phyloP scores from a whole-genome alignment of 2,888 invertebrate genomes.

The Ditula angustiorana region DNA sequence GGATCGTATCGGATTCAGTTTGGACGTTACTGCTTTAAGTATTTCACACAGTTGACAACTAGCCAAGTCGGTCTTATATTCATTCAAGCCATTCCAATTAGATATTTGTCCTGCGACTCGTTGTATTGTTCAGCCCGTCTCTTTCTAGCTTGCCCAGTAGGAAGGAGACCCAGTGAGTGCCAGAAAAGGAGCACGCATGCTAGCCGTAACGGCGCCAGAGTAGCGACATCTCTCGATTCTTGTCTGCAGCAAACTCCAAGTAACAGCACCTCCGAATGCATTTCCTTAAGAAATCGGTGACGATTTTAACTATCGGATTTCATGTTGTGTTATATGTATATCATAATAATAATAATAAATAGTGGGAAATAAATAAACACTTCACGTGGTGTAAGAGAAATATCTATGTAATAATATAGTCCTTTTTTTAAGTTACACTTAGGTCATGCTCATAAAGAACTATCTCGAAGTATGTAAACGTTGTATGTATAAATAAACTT shows the following conservation, averaged over 20 bases:
- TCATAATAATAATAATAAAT: slow-evolving; percentile 3
- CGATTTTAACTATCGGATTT: neutral
- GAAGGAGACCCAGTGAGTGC: no score
- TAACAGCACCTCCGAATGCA: neutral
- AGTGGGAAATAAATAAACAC: slow-evolving; percentile 1
- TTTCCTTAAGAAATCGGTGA: slow-evolving; percentile 1
- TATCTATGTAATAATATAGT: slow-evolving; percentile 37
- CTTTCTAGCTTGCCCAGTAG: no score
- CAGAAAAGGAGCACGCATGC: no score
- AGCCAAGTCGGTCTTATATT: no score
- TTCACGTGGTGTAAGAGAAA: slow-evolving; percentile 26
- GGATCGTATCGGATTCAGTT: no score
- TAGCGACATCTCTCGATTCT: no score
- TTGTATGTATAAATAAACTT: slow-evolving; percentile 24
- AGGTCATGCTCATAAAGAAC: slow-evolving; percentile 32
- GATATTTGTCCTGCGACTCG: no score
- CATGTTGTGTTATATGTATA: slow-evolving; percentile 8
- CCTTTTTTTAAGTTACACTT: slow-evolving; percentile 15
- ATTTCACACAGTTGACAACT: no score
- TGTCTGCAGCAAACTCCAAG: neutral
- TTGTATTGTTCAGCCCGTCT: no score
- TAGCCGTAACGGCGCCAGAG: no score
- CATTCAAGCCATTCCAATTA: no score
- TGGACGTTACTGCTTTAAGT: no score
- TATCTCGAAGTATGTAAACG: slow-evolving; percentile 24